A percentile compares a stretch with the other conserved stretches of the same genome.
phyloP scores from a whole-genome alignment of 1,140 invertebrate genomes.

The Zaprionus davidi region DNA sequence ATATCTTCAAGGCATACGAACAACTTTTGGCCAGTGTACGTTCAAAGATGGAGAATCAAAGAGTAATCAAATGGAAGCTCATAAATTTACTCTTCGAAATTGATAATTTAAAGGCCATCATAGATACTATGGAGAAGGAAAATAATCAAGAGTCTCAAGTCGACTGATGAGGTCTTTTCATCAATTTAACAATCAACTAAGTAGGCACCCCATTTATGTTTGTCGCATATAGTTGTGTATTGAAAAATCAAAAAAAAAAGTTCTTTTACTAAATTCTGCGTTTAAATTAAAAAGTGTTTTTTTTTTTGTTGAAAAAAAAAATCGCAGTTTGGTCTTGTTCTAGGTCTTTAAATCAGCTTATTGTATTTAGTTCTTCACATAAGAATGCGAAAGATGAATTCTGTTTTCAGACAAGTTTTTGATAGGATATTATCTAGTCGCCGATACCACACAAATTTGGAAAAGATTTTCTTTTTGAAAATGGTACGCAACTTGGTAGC shows the following conservation, averaged over 20 bases:
- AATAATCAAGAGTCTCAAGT: neutral
- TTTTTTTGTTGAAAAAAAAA: conserved; percentile 2
- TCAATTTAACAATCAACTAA: neutral
- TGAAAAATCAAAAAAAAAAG: neutral
- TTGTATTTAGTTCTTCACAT: neutral
- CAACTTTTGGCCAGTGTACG: neutral
- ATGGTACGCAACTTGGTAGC: neutral
- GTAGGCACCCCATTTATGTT: neutral
- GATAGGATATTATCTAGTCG: neutral
- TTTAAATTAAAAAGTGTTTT: conserved; percentile 5
- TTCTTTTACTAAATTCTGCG: neutral
- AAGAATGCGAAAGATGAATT: neutral
- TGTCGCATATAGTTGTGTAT: neutral
- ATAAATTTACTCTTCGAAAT: neutral
- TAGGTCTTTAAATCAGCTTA: too few relatives aligned
- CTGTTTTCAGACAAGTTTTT: neutral
- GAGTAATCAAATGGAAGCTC: conserved; percentile 10
- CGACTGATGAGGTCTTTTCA: neutral
- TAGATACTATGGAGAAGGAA: conserved; percentile 8
- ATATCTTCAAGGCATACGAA: conserved; percentile 4
- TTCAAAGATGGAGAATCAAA: conserved; percentile 2
- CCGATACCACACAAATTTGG: neutral
- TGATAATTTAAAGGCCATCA: neutral
- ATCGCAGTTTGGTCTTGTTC: neutral
- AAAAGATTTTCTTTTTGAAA: conserved; percentile 1